phyloP scores from a whole-genome alignment of 2,888 invertebrate species.

The Drosophila mimetica region DNA sequence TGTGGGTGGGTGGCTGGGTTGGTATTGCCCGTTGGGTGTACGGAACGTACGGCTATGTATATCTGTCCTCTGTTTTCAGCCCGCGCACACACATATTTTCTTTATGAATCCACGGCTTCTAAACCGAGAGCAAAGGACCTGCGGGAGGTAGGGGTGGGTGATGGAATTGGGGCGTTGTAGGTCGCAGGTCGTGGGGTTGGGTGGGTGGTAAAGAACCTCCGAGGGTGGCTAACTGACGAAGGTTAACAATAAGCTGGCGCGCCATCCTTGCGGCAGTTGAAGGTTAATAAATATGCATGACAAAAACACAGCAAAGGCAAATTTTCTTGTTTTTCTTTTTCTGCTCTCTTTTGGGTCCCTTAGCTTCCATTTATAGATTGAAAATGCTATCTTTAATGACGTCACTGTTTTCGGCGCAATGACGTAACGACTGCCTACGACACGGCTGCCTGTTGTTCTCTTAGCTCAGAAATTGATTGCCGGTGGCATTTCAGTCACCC shows the following conservation, averaged over 20 bases:
- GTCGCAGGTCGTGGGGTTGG: not conserved
- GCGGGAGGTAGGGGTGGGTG: no score
- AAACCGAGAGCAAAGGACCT: conserved; percentile 3
- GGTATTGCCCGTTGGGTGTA: conserved; percentile 3
- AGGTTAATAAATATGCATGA: conserved; percentile 61
- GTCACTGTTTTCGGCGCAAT: conserved; percentile 46
- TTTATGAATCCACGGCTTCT: conserved; percentile 22
- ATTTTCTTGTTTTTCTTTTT: conserved; percentile 15
- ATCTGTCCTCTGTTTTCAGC: conserved; percentile 12
- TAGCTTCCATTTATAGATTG: conserved; percentile 26
- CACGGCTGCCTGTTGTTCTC: not conserved
- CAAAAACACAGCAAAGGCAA: conserved; percentile 15
- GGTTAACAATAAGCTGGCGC: conserved; percentile 53
- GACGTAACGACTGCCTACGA: conserved; percentile 41
- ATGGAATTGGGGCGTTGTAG: not conserved
- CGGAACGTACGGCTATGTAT: conserved; percentile 10
- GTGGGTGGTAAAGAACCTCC: conserved; percentile 2
- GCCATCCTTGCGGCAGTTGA: conserved; percentile 46
- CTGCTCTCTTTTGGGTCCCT: not conserved
- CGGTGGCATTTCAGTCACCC: conserved; percentile 37
- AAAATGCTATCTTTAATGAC: conserved; percentile 42
- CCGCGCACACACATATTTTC: conserved; percentile 26
- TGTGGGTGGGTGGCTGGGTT: conserved; percentile 7
- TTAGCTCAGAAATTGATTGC: conserved; percentile 18
- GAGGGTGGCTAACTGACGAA: conserved; percentile 49